Evolutionary conservation across 2,797 vertebrate species (phyloP).

Genomic region (Danio kyathit): DNA sequence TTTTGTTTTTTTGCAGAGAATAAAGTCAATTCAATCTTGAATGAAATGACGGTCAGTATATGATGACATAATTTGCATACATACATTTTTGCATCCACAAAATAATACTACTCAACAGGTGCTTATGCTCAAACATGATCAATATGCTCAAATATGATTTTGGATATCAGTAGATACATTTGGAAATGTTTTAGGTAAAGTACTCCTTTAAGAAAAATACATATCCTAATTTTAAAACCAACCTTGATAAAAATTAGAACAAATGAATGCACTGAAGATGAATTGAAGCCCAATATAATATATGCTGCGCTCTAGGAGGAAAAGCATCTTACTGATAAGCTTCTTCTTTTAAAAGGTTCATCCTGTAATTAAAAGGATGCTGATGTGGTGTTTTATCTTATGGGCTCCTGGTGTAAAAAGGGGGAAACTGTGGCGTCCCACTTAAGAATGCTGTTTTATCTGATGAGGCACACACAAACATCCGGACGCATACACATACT

Average conservation of each 20-base stretch:
- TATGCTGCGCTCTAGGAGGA: slow-evolving; percentile 48
- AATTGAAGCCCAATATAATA: slow-evolving; percentile 25
- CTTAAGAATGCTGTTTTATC: slow-evolving; percentile 79
- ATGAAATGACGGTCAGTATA: too few relatives aligned
- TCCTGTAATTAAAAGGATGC: slow-evolving; percentile 61
- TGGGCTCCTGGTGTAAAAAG: slow-evolving; percentile 70
- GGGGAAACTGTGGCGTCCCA: slow-evolving; percentile 60
- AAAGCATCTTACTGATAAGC: slow-evolving; percentile 46
- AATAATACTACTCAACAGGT: too few relatives aligned
- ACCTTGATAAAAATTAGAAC: background rate
- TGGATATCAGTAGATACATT: too few relatives aligned
- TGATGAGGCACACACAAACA: slow-evolving; percentile 64
- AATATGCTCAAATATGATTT: too few relatives aligned
- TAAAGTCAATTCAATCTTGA: too few relatives aligned
- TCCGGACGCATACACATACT: slow-evolving; percentile 25
- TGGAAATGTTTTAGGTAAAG: background rate
- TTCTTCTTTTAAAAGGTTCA: slow-evolving; percentile 53
- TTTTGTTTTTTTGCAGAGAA: too few relatives aligned
- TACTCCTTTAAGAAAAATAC: background rate
- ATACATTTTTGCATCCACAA: too few relatives aligned
- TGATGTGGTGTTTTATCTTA: slow-evolving; percentile 65
- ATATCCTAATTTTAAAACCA: slow-evolving; percentile 5
- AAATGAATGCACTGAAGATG: slow-evolving; percentile 2
- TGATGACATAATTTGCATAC: too few relatives aligned
- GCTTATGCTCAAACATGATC: too few relatives aligned